These are phyloP conservation scores for Myotis davidii DNA, from an alignment of 2,113 vertebrate genomes.

Conservation along the genomic window DNA sequence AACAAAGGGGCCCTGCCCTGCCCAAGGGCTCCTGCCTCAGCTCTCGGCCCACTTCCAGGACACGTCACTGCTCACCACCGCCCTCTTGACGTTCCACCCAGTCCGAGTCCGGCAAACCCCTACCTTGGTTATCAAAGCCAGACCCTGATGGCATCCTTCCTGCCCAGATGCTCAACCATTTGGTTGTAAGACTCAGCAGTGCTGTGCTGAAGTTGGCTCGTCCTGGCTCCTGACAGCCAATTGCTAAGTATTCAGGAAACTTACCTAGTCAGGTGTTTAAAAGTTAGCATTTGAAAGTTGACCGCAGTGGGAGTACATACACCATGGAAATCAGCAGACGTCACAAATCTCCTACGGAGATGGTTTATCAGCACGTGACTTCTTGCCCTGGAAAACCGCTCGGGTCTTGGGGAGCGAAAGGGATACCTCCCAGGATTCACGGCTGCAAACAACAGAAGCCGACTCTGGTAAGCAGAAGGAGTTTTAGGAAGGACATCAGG, in stretches of 20 bases:
- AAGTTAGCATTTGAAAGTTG: not conserved
- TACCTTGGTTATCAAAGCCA: not conserved
- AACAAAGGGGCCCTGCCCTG: not conserved
- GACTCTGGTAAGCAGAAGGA: not conserved
- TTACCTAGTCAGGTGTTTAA: not conserved
- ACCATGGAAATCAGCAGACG: not conserved
- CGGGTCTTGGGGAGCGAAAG: not conserved
- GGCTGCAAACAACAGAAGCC: not conserved
- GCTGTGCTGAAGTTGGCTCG: too few relatives aligned
- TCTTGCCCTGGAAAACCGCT: not conserved
- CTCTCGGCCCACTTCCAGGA: not conserved
- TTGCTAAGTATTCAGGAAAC: not conserved
- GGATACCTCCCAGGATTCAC: not conserved
- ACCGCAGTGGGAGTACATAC: not conserved
- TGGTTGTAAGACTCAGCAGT: not conserved
- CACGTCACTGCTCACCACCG: rapidly evolving
- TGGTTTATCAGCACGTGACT: not conserved
- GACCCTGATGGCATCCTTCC: not conserved
- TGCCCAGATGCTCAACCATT: not conserved
- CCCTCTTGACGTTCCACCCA: not conserved
- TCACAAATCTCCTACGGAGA: not conserved
- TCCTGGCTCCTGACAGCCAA: not conserved
- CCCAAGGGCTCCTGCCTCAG: not conserved
- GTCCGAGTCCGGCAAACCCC: not conserved
- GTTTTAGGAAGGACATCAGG: not conserved